phyloP scores from a whole-genome alignment of 2,113 vertebrate species.

The Delphinapterus leucas region DNA sequence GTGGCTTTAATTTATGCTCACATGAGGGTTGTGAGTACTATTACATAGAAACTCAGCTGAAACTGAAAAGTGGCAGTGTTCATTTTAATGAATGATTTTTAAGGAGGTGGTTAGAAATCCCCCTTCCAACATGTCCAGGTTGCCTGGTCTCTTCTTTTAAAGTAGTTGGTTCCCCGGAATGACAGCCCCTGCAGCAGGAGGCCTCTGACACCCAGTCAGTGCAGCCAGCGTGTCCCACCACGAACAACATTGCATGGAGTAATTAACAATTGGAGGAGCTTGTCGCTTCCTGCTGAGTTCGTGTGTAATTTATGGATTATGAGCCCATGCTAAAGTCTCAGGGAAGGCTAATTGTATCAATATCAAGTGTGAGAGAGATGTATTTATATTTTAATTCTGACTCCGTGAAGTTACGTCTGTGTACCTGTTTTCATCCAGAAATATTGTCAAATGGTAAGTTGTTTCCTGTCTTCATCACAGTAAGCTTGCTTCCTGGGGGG shows the following conservation, averaged over 20 bases:
- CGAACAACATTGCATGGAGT: conserved; percentile 78
- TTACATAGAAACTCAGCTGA: conserved; percentile 70
- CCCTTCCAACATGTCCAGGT: conserved; percentile 72
- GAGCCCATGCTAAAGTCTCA: conserved; percentile 64
- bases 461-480: not conserved
- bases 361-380: conserved; percentile 52
- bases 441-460: fast-evolving
- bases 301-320: conserved; percentile 82
- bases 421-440: not conserved
- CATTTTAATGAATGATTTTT: conserved; percentile 68
- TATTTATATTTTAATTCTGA: not conserved
- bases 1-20: conserved; percentile 72
- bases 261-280: conserved; percentile 83
- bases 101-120: conserved; percentile 76
- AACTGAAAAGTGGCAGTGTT: conserved; percentile 59
- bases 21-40: conserved; percentile 56
- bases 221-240: conserved; percentile 66
- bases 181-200: conserved; percentile 72
- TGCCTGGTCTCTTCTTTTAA: conserved; percentile 73
- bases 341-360: conserved; percentile 55
- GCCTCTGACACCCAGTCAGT: conserved; percentile 64
- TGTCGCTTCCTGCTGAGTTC: conserved; percentile 77
- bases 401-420: not conserved
- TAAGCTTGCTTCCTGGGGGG: fast-evolving
- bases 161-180: conserved; percentile 71